Conservation (phyloP, 2,797 vertebrate genomes). For the Strix occidentalis region DNA sequence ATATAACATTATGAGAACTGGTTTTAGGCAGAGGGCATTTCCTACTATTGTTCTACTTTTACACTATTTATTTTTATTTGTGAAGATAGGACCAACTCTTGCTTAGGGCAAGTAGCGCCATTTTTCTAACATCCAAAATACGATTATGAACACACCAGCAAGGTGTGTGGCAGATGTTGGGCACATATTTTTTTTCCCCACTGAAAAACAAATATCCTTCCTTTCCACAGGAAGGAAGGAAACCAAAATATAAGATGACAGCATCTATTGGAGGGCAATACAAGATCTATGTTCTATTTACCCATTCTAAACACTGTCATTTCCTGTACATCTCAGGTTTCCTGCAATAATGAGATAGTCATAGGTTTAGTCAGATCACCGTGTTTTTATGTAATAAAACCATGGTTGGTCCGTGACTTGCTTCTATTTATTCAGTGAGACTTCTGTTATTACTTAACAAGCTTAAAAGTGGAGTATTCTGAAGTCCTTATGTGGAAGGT, state of each 20-base stretch:
- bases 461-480: not conserved
- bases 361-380: not conserved
- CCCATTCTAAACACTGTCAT: not conserved
- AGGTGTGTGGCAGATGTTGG: not conserved
- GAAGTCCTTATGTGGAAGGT: not conserved
- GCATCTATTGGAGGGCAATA: not conserved
- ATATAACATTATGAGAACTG: not conserved
- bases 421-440: not conserved
- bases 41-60: not conserved
- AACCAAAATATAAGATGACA: not conserved
- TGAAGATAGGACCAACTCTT: not conserved
- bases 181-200: not conserved
- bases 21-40: not conserved
- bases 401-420: not conserved
- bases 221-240: not conserved
- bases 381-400: not conserved
- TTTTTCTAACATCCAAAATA: not conserved
- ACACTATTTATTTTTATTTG: not conserved
- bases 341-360: not conserved
- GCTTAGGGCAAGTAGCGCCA: not conserved
- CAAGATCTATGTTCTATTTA: not conserved
- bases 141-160: not conserved
- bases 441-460: not conserved
- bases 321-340: not conserved
- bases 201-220: not conserved